Evolutionary conservation across 2,888 invertebrate genomes (phyloP), one percentile per base, ranked within the genome.

Genomic region (Lasius platythorax): DNA sequence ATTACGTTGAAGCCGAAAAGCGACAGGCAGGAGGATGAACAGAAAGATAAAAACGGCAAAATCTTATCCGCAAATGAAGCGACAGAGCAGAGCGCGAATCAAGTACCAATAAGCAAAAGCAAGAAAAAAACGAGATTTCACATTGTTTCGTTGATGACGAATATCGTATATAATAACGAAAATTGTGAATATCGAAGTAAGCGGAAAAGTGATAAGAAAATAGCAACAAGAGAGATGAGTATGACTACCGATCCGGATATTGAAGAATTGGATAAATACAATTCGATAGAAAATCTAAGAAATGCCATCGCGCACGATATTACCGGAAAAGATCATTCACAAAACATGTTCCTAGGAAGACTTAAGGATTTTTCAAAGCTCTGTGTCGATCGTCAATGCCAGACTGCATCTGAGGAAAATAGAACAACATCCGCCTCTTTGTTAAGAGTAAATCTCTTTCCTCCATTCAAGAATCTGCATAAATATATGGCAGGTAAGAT

Each of bases 121-220:
- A 37, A 37, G 64, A 66, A 82, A 15, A 79, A 53, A 23, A 64
- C 15, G n/a, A 78, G 40, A 79, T 82, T 82, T 61, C 72, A 73
- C n/a, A 68, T 89, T 15, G 79, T 88, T 9, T 76, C 82, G 3
- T 58, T 84, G 73, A 37, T 88, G 86, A 82, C 67, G 0, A 63
- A 50, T 43, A 33, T 88, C 8, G 15, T 66, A 18, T 84, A 90
- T 3, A 43, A 76, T 12, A 67, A n/a, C 50, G 50, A 46, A 28
- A 12, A 18, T 1, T 33, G 0, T 11, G 67, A 82, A 64, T 68
- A 58, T 50, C 58, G 2, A 75, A 63, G 12, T 4, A 37, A 74
- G 2, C 58, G 12, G 46, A 18, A 33, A 3, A 28, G 50, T 5
- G 33, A 46, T 9, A 28, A 37, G 12, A 12, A 28, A 74, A 74